These are phyloP conservation scores for Rotaria macrura DNA, from an alignment of 2,888 invertebrate genomes.

Conservation along the genomic window DNA sequence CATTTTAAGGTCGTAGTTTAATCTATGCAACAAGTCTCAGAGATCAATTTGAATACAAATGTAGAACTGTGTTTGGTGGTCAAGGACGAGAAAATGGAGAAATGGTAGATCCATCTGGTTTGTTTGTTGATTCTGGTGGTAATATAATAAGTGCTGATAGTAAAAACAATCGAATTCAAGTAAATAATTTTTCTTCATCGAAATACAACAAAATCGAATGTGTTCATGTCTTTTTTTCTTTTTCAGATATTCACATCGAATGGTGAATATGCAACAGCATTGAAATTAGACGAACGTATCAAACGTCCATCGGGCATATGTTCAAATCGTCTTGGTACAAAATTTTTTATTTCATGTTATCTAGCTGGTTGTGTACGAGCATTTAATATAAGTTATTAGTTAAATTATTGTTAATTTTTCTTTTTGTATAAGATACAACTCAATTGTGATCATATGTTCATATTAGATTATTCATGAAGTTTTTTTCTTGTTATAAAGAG, in stretches of 20 bases:
- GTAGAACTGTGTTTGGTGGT: slow-evolving; percentile 36
- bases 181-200: not conserved
- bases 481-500: not conserved
- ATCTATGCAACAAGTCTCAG: slow-evolving; percentile 38
- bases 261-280: not conserved
- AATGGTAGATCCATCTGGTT: slow-evolving; percentile 40
- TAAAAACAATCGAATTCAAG: slow-evolving; percentile 38
- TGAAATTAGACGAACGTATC: not conserved
- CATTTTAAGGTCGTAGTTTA: slow-evolving; percentile 34
- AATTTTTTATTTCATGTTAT: slow-evolving; percentile 19
- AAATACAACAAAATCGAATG: not conserved
- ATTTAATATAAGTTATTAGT: not conserved
- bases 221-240: not conserved
- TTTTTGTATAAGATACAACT: not conserved
- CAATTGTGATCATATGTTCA: not conserved
- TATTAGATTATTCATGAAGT: not conserved
- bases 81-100: slow-evolving; percentile 36
- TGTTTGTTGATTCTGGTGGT: slow-evolving; percentile 39
- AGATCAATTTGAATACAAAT: slow-evolving; percentile 35
- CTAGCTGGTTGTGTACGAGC: not conserved
- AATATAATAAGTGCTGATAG: slow-evolving; percentile 41
- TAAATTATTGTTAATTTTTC: not conserved
- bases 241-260: not conserved
- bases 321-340: slow-evolving; percentile 12
- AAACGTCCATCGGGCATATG: not conserved